These are phyloP conservation scores for Medauroidea extradentata DNA, from an alignment of 1,140 invertebrate species.

Conservation along the genomic window DNA sequence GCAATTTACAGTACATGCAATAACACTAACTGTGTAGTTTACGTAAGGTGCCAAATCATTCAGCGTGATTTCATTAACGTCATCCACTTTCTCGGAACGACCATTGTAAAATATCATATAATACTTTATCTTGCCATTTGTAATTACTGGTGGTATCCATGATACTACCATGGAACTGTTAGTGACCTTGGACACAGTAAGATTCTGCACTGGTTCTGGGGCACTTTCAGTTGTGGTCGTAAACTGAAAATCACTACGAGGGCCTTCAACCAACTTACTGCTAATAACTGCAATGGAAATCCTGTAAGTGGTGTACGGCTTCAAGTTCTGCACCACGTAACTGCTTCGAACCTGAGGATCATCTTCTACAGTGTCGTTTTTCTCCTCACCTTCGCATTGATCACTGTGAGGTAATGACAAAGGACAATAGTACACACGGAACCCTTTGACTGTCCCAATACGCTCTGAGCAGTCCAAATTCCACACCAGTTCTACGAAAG, in stretches of 20 bases:
- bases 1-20: constrained; percentile 66
- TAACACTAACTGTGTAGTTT: constrained; percentile 60
- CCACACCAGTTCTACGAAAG: constrained; percentile 61
- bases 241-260: constrained; percentile 58
- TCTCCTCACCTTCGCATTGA: constrained; percentile 40
- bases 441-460: constrained; percentile 59
- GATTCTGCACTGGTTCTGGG: constrained; percentile 42
- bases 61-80: constrained; percentile 17
- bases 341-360: constrained; percentile 23
- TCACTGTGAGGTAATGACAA: constrained; percentile 50
- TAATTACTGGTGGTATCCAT: constrained; percentile 62
- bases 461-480: constrained; percentile 64
- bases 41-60: constrained; percentile 44
- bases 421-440: constrained; percentile 63
- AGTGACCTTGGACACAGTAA: constrained; percentile 56
- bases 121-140: constrained; percentile 68
- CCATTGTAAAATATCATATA: constrained; percentile 59
- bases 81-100: background rate
- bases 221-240: constrained; percentile 66
- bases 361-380: constrained; percentile 48
- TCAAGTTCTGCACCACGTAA: constrained; percentile 44
- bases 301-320: constrained; percentile 74
- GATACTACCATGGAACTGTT: constrained; percentile 60
- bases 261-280: constrained; percentile 59
- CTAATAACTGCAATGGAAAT: constrained; percentile 69